phyloP scores from a whole-genome alignment of 1,140 invertebrate genomes.

The Geopemphigus sp. region DNA sequence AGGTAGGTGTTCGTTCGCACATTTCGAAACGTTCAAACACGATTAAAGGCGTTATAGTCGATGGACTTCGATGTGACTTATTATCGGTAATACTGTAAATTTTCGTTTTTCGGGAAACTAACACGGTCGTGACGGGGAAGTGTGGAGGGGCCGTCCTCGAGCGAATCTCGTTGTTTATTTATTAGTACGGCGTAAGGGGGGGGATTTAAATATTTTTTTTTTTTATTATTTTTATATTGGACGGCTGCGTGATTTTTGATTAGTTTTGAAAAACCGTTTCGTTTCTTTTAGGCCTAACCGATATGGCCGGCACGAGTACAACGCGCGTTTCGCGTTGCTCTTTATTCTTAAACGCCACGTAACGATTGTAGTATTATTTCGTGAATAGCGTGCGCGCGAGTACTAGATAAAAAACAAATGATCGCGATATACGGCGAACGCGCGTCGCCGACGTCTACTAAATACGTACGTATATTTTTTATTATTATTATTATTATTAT shows the following conservation, averaged over 20 bases:
- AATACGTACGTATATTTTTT: too few relatives aligned
- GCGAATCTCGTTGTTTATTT: slow-evolving; percentile 8
- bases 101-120: slow-evolving; percentile 7
- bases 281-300: too few relatives aligned
- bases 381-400: neutral
- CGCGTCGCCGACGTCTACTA: too few relatives aligned
- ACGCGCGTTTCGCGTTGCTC: too few relatives aligned
- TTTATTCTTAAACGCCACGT: neutral
- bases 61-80: neutral
- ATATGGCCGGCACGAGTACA: neutral
- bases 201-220: too few relatives aligned
- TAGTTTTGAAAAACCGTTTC: slow-evolving; percentile 5
- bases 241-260: slow-evolving; percentile 39
- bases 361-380: too few relatives aligned
- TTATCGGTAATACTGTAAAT: neutral
- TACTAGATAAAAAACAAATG: neutral
- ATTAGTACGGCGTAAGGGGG: slow-evolving; percentile 2
- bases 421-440: too few relatives aligned
- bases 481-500: too few relatives aligned
- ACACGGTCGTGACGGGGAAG: neutral
- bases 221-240: slow-evolving; percentile 28
- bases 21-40: slow-evolving; percentile 12
- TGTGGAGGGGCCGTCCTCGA: neutral
- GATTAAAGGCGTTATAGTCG: neutral
- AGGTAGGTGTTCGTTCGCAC: slow-evolving; percentile 17